A percentile compares a stretch with the other conserved stretches of the same genome.
Conservation (phyloP, 2,113 vertebrate genomes). For the Rallus limicola region DNA sequence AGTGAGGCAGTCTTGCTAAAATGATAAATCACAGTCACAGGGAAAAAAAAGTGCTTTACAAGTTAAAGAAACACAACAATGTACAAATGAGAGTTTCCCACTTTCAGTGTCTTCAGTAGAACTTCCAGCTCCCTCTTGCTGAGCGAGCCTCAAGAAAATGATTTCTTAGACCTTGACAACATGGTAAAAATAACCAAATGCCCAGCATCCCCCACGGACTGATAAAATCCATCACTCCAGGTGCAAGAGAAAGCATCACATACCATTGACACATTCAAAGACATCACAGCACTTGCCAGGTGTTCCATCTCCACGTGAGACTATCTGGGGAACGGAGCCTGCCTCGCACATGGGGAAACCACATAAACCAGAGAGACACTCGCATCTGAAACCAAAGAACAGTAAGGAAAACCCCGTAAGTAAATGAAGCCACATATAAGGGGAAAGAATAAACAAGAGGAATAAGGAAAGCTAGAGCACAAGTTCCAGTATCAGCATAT, state of each 20-base stretch:
- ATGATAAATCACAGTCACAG: background rate
- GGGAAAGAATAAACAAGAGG: constrained; percentile 8
- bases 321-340: constrained; percentile 83
- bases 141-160: background rate
- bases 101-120: background rate
- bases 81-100: background rate
- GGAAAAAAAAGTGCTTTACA: background rate
- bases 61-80: background rate
- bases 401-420: constrained; percentile 71
- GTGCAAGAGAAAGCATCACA: constrained; percentile 68
- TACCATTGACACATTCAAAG: constrained; percentile 91
- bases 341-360: constrained; percentile 85
- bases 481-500: background rate
- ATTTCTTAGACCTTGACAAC: background rate
- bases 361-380: constrained; percentile 88
- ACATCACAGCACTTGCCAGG: constrained; percentile 93
- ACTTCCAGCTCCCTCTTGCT: background rate
- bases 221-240: background rate
- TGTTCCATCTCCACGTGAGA: constrained; percentile 86
- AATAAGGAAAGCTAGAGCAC: background rate
- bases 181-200: background rate
- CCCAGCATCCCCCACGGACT: background rate
- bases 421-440: constrained; percentile 37
- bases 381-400: constrained; percentile 85
- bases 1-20: background rate